A percentile compares a stretch with the other conserved stretches of the same genome.
Evolutionary conservation across 2,888 invertebrate genomes (phyloP).

Genomic region (Patella depressa): DNA sequence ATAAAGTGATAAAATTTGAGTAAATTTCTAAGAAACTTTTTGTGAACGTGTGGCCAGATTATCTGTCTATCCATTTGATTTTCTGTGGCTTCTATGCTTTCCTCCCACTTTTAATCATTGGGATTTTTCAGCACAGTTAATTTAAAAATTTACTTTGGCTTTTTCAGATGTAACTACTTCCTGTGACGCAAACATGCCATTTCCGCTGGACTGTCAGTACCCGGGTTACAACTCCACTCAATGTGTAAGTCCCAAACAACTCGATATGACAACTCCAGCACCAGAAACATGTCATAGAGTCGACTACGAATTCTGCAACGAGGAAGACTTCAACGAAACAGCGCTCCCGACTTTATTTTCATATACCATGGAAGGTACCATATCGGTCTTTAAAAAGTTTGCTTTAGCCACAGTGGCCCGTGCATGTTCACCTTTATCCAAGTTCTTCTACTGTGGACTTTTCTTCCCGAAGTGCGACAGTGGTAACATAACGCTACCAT

Average conservation of each 20-base stretch:
- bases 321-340: slow-evolving; percentile 39
- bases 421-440: slow-evolving; percentile 35
- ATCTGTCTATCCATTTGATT: no score
- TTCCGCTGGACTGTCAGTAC: background rate
- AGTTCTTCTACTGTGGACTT: slow-evolving; percentile 46
- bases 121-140: no score
- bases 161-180: background rate
- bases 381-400: slow-evolving; percentile 31
- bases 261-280: background rate
- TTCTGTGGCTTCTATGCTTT: no score
- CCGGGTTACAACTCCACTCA: background rate
- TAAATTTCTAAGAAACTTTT: no score
- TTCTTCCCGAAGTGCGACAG: slow-evolving; percentile 53
- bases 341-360: slow-evolving; percentile 43
- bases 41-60: no score
- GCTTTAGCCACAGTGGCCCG: slow-evolving; percentile 25
- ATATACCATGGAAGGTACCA: slow-evolving; percentile 28
- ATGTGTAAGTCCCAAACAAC: background rate
- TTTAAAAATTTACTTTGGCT: background rate
- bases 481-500: slow-evolving; percentile 41
- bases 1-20: no score
- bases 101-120: no score
- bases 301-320: slow-evolving; percentile 34
- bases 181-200: background rate
- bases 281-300: slow-evolving; percentile 22